These are phyloP conservation scores for Cryptosula pallasiana DNA, from an alignment of 2,888 invertebrate genomes.

Conservation along the genomic window DNA sequence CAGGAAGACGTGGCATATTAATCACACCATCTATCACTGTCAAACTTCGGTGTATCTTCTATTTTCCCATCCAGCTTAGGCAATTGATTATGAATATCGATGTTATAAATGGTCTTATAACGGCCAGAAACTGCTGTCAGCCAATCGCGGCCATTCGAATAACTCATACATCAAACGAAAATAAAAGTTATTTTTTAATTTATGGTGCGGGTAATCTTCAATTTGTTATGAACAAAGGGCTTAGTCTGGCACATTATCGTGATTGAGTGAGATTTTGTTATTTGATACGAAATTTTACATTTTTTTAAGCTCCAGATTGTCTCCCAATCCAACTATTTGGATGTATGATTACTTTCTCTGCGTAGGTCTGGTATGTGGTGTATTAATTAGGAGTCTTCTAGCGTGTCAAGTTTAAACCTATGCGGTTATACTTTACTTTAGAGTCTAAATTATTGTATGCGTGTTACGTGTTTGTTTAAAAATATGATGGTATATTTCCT, in stretches of 20 bases:
- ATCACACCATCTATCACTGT: slow-evolving; percentile 10
- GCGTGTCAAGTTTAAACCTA: no score
- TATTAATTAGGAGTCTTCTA: no score
- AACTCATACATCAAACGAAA: slow-evolving; percentile 6
- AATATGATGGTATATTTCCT: no score
- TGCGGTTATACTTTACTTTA: no score
- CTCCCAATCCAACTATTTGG: neutral
- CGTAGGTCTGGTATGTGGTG: no score
- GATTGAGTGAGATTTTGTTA: neutral
- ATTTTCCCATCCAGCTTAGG: neutral
- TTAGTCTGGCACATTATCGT: neutral
- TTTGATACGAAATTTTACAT: neutral
- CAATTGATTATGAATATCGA: slow-evolving; percentile 14
- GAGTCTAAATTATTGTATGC: no score
- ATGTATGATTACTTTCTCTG: no score
- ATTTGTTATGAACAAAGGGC: slow-evolving; percentile 6
- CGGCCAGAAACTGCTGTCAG: neutral
- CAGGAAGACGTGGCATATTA: neutral
- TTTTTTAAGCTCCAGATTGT: neutral
- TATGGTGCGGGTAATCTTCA: neutral
- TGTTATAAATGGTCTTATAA: neutral
- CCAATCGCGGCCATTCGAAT: neutral
- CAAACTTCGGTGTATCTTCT: neutral
- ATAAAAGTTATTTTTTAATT: neutral
- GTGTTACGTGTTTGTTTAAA: no score